Evolutionary conservation across 1,140 invertebrate genomes (phyloP).

Genomic region (Medauroidea extradentata): DNA sequence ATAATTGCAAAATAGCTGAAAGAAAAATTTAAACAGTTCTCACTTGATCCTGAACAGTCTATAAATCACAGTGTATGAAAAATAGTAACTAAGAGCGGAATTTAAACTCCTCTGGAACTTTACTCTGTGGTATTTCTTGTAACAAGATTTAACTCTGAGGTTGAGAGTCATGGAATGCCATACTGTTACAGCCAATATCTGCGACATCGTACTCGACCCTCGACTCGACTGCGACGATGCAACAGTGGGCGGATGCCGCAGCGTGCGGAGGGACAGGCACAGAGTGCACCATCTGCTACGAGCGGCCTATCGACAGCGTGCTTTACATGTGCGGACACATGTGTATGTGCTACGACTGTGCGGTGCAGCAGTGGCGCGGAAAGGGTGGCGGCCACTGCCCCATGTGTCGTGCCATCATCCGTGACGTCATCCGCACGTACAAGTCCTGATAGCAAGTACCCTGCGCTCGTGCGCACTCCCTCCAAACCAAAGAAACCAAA

Average conservation of each 20-base stretch:
- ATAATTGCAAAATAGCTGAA: too few species aligned
- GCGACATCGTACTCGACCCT: slow-evolving; percentile 39
- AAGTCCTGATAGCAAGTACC: slow-evolving; percentile 61
- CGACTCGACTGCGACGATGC: slow-evolving; percentile 29
- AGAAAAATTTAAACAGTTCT: too few species aligned
- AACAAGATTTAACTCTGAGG: too few species aligned
- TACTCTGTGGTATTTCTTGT: too few species aligned
- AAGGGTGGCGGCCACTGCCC: slow-evolving; percentile 90
- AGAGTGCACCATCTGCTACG: slow-evolving; percentile 94
- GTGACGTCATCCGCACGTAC: slow-evolving; percentile 93
- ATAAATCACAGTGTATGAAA: too few species aligned
- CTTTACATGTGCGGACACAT: slow-evolving; percentile 97
- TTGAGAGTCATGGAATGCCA: too few species aligned
- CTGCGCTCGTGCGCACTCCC: too few species aligned
- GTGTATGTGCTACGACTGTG: slow-evolving; percentile 98
- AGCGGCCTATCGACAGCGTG: slow-evolving; percentile 86
- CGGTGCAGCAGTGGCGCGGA: slow-evolving; percentile 83
- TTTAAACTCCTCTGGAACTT: too few species aligned
- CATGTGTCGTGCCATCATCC: slow-evolving; percentile 85
- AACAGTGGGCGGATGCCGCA: slow-evolving; percentile 42
- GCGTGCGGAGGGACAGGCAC: slow-evolving; percentile 25
- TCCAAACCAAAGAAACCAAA: too few species aligned
- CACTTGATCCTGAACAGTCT: too few species aligned
- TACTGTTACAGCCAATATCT: slow-evolving; percentile 45
- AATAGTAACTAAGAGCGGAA: too few species aligned